Conservation (phyloP, 2,113 vertebrate species). For the Anseranas semipalmata region DNA sequence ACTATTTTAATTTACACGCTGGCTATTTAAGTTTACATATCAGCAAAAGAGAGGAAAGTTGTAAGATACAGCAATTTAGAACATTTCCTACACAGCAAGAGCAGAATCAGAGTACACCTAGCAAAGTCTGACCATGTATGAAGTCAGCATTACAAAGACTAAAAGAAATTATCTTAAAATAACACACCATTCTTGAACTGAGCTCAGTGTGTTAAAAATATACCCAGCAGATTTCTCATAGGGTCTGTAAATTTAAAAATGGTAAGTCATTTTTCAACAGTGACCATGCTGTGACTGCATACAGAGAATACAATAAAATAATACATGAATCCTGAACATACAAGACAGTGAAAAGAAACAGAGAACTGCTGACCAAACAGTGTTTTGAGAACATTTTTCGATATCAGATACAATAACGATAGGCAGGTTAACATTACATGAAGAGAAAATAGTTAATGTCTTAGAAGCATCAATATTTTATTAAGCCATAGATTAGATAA, state of each 20-base stretch:
- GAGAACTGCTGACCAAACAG: not conserved
- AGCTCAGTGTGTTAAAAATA: not conserved
- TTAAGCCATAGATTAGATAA: slow-evolving; percentile 44
- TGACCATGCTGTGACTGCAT: not conserved
- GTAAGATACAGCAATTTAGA: not conserved
- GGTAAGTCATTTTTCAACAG: not conserved
- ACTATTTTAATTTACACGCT: not conserved
- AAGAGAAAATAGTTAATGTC: not conserved
- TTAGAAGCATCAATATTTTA: slow-evolving; percentile 28
- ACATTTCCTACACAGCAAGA: not conserved
- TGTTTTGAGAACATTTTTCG: not conserved
- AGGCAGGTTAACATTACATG: not conserved
- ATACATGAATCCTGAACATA: not conserved
- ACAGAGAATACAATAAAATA: not conserved
- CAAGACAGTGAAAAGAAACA: not conserved
- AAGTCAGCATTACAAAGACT: not conserved
- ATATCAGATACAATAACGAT: not conserved
- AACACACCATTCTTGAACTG: not conserved
- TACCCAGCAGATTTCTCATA: not conserved
- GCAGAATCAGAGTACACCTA: not conserved
- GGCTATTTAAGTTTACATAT: not conserved
- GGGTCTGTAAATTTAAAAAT: not conserved
- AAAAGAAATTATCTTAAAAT: not conserved
- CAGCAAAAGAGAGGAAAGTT: not conserved
- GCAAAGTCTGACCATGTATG: not conserved